These are phyloP conservation scores for Chironomus tepperi DNA, from an alignment of 1,140 invertebrate species.

Conservation along the genomic window DNA sequence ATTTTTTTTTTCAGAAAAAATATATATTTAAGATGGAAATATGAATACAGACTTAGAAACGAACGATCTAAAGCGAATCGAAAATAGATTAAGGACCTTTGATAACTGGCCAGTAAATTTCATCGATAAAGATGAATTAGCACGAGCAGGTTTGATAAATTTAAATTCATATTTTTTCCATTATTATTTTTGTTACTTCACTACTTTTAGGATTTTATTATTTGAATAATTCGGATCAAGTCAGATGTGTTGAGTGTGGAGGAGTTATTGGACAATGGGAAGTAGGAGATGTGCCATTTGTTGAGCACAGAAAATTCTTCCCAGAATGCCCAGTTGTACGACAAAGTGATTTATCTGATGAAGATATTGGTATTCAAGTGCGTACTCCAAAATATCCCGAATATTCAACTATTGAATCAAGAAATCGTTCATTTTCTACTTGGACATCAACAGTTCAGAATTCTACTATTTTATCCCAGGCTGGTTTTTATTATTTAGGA, in stretches of 20 bases:
- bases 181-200: not conserved
- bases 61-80: constrained; percentile 27
- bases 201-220: constrained; percentile 32
- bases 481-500: constrained; percentile 71
- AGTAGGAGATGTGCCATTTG: constrained; percentile 59
- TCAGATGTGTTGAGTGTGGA: constrained; percentile 76
- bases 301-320: constrained; percentile 63
- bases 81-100: constrained; percentile 59
- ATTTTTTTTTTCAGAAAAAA: not conserved
- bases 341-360: constrained; percentile 32
- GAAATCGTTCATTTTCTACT: constrained; percentile 52
- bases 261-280: constrained; percentile 64
- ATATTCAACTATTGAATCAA: constrained; percentile 51
- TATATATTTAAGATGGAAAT: not conserved
- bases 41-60: not conserved
- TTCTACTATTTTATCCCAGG: constrained; percentile 55
- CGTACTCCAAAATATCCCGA: constrained; percentile 49
- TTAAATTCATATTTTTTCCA: not conserved
- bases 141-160: constrained; percentile 76
- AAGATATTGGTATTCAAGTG: constrained; percentile 56
- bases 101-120: constrained; percentile 54
- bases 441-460: constrained; percentile 57
- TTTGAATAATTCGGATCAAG: constrained; percentile 46
- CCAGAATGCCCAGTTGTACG: constrained; percentile 52
- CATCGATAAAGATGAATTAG: constrained; percentile 58